phyloP scores from a whole-genome alignment of 1,140 invertebrate genomes.

The Drosophila albomicans region DNA sequence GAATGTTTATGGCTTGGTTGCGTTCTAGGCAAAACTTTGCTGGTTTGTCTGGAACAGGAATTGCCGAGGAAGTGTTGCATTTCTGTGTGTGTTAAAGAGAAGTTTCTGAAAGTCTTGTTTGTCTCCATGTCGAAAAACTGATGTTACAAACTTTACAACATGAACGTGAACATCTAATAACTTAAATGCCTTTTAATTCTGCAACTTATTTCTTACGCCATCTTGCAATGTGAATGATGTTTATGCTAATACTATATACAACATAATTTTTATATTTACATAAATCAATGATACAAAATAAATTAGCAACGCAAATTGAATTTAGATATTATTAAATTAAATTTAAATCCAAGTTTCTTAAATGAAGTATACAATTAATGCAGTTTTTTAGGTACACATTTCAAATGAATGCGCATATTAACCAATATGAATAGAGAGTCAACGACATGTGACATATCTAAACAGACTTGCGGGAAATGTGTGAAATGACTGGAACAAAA shows the following conservation, averaged over 20 bases:
- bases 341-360: too few relatives aligned
- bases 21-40: constrained; percentile 47
- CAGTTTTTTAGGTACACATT: too few relatives aligned
- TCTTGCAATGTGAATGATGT: too few relatives aligned
- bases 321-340: too few relatives aligned
- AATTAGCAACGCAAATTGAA: too few relatives aligned
- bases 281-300: too few relatives aligned
- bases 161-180: constrained; percentile 48
- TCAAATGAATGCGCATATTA: too few relatives aligned
- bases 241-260: too few relatives aligned
- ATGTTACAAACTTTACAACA: constrained; percentile 27
- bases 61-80: constrained; percentile 56
- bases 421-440: neutral
- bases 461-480: too few relatives aligned
- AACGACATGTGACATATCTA: neutral
- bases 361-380: too few relatives aligned
- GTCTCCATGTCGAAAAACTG: constrained; percentile 24
- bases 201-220: neutral
- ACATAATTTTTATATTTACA: too few relatives aligned
- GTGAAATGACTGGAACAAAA: neutral
- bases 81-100: constrained; percentile 44
- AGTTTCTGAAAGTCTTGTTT: constrained; percentile 22
- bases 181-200: constrained; percentile 49
- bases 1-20: constrained; percentile 40
- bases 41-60: constrained; percentile 28